Evolutionary conservation across 2,888 invertebrate species (phyloP).

Genomic region (Ferrisia virgata): DNA sequence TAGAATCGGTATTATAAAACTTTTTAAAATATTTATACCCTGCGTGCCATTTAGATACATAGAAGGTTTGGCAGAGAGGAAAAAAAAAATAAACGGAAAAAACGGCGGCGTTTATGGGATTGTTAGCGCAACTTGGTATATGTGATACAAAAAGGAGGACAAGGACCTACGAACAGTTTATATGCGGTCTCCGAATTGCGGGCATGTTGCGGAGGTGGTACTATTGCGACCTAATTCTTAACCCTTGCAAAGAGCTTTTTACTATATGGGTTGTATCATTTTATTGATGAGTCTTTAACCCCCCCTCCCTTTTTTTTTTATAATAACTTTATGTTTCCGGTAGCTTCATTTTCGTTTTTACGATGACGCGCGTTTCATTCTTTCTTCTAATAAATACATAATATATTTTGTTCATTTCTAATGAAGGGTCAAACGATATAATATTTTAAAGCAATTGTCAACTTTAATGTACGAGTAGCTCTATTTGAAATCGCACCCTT

Average conservation of each 20-base stretch:
- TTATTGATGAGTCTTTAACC: background rate
- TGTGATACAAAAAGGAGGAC: slow-evolving; percentile 42
- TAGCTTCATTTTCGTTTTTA: background rate
- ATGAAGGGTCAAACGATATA: background rate
- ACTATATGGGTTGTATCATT: slow-evolving; percentile 39
- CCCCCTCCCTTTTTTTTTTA: background rate
- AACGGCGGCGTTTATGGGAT: background rate
- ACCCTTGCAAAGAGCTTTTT: slow-evolving; percentile 39
- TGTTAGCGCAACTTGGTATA: slow-evolving; percentile 12
- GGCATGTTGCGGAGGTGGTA: slow-evolving; percentile 44
- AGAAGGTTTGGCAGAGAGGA: background rate
- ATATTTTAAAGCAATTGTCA: background rate
- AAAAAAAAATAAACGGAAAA: background rate
- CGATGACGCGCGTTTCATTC: too few relatives aligned
- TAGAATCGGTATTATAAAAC: background rate
- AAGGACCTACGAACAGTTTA: slow-evolving; percentile 43
- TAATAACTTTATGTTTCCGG: background rate
- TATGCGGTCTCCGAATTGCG: slow-evolving; percentile 39
- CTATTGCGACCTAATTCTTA: slow-evolving; percentile 42
- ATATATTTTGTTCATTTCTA: background rate
- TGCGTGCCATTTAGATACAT: background rate
- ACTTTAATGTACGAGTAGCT: background rate
- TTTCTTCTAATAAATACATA: background rate
- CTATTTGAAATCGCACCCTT: background rate
- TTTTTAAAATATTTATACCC: slow-evolving; percentile 14